These are phyloP conservation scores for Gorsachius goisagi DNA, from an alignment of 2,113 vertebrate species.

Conservation along the genomic window DNA sequence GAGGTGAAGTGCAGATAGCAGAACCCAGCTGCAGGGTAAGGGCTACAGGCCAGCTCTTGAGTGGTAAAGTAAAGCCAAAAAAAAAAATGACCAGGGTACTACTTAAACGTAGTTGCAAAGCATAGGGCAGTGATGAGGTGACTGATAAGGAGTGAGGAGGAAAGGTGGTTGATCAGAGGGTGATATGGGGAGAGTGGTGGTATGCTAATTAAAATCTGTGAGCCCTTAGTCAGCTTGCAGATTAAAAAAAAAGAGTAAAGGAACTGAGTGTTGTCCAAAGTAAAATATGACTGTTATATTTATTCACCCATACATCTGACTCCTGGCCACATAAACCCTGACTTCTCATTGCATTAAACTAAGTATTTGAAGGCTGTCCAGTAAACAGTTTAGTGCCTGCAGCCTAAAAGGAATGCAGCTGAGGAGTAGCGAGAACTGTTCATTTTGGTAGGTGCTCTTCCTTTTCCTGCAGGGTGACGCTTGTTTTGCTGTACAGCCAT, in stretches of 20 bases:
- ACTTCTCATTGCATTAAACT: background rate
- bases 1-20: slow-evolving; percentile 78
- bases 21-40: slow-evolving; percentile 69
- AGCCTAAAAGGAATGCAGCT: background rate
- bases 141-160: background rate
- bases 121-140: background rate
- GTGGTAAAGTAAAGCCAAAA: background rate
- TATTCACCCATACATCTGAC: background rate
- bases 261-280: background rate
- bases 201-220: background rate
- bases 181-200: background rate
- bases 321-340: background rate
- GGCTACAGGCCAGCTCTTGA: background rate
- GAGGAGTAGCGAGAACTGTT: background rate
- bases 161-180: background rate
- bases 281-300: background rate
- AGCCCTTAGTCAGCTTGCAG: background rate
- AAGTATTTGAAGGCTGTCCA: background rate
- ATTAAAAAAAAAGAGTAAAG: background rate
- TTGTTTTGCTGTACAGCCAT: background rate
- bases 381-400: background rate
- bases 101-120: background rate
- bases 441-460: background rate
- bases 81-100: background rate
- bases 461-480: background rate